These are phyloP conservation scores for Ditylenchus weischeri DNA, from an alignment of 2,888 invertebrate species.

Conservation along the genomic window DNA sequence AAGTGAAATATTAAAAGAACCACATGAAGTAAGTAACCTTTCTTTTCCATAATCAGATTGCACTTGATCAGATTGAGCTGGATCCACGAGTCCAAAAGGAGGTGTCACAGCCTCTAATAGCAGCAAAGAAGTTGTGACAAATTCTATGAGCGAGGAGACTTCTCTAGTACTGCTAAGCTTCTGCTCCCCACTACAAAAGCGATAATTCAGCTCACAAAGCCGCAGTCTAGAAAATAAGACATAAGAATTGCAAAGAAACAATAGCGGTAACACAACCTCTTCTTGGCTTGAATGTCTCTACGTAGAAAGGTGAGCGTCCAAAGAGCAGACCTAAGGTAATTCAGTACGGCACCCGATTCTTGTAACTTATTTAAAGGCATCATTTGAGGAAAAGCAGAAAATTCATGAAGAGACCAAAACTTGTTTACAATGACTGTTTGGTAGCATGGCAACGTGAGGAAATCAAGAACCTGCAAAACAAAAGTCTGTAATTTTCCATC, in stretches of 20 bases:
- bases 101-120: neutral
- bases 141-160: too few species aligned
- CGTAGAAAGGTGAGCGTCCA: constrained; percentile 1
- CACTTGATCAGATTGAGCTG: neutral
- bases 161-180: too few species aligned
- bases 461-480: neutral
- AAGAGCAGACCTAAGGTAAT: neutral
- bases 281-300: neutral
- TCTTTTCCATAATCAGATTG: constrained; percentile 1
- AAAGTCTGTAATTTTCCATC: neutral
- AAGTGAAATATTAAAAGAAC: neutral
- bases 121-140: neutral
- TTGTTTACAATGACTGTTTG: constrained; percentile 9
- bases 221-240: neutral
- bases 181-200: neutral
- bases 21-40: neutral
- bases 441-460: neutral
- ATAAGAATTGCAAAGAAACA: neutral
- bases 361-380: constrained; percentile 6
- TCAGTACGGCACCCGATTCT: neutral
- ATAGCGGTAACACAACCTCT: neutral
- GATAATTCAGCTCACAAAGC: neutral
- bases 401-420: constrained; percentile 8
- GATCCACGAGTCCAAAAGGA: neutral
- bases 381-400: neutral